A percentile compares a stretch with the other conserved stretches of the same genome.
phyloP scores from a whole-genome alignment of 1,140 invertebrate genomes.

The Hylaeus volcanicus region DNA sequence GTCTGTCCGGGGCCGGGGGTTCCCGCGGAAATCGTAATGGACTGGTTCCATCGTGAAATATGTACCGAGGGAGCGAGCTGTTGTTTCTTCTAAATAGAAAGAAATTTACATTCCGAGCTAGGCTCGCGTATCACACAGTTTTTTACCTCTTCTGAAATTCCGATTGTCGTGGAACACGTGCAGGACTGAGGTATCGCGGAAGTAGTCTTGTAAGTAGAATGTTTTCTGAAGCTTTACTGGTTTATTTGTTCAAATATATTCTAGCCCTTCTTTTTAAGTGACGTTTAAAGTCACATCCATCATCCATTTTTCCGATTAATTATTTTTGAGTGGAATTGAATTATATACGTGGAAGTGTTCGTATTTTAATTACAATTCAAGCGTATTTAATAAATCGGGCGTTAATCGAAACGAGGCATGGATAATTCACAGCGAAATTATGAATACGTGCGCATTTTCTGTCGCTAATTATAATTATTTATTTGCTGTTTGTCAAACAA shows the following conservation, averaged over 20 bases:
- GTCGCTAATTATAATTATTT: conserved; percentile 33
- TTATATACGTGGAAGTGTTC: not conserved
- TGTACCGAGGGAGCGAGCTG: not conserved
- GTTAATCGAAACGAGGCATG: not conserved
- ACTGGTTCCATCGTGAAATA: not conserved
- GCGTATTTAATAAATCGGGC: not conserved
- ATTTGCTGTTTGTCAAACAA: conserved; percentile 26
- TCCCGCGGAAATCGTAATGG: conserved; percentile 19
- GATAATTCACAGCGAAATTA: not conserved
- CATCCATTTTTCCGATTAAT: too few relatives aligned
- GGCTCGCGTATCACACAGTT: not conserved
- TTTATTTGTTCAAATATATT: too few relatives aligned
- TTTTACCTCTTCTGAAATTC: not conserved
- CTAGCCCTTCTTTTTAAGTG: too few relatives aligned
- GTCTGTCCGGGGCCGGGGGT: too few relatives aligned
- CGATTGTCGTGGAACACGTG: too few relatives aligned
- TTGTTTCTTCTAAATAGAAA: not conserved
- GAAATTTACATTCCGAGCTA: not conserved
- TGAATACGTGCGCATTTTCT: conserved; percentile 2
- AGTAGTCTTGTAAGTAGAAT: too few relatives aligned
- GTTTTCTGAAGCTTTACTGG: too few relatives aligned
- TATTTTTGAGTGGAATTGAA: too few relatives aligned
- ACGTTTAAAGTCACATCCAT: too few relatives aligned
- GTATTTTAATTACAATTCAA: not conserved
- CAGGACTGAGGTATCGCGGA: too few relatives aligned